Conservation (phyloP, 2,113 vertebrate genomes). For the Brachionichthys hirsutus region DNA sequence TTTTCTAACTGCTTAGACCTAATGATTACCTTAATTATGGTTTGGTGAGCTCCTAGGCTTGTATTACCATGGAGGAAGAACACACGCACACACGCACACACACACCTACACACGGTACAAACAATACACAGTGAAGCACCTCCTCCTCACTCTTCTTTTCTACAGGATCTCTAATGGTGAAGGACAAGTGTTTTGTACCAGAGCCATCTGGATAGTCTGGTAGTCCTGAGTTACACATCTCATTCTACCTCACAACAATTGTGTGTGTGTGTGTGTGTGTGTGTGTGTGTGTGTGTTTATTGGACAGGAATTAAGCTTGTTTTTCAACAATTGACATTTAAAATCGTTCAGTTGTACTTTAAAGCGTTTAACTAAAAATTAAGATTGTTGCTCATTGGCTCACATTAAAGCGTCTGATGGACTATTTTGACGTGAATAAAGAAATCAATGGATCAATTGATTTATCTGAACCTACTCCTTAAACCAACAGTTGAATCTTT, state of each 20-base stretch:
- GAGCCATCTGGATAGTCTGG: constrained; percentile 9
- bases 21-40: constrained; percentile 22
- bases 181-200: constrained; percentile 23
- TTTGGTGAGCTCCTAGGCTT: background rate
- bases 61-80: background rate
- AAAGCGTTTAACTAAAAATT: too few species aligned
- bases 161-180: background rate
- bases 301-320: too few species aligned
- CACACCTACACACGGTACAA: constrained; percentile 3
- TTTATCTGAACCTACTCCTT: too few species aligned
- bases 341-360: too few species aligned
- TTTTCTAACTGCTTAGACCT: constrained; percentile 5
- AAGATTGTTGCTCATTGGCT: too few species aligned
- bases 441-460: too few species aligned
- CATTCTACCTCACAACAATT: background rate
- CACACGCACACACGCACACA: constrained; percentile 7
- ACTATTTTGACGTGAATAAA: too few species aligned
- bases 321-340: too few species aligned
- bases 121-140: background rate
- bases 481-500: too few species aligned
- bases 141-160: background rate
- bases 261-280: too few species aligned
- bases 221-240: background rate
- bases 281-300: background rate
- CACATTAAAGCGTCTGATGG: too few species aligned